Evolutionary conservation across 2,113 vertebrate genomes (phyloP), one percentile per base, ranked within the genome.

Genomic region (Scomber scombrus): DNA sequence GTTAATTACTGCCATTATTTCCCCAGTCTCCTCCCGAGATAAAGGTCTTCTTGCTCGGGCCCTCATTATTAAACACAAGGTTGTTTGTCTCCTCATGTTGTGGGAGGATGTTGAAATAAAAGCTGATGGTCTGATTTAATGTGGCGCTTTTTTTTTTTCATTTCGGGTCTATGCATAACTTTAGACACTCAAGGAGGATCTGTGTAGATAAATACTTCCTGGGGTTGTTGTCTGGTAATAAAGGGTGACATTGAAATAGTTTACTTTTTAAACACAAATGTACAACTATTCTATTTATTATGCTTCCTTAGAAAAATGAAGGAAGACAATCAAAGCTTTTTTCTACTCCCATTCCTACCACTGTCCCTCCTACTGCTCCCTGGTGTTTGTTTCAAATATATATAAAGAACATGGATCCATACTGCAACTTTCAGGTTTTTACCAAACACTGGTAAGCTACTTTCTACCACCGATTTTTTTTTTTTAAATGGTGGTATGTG

Each of bases 1-100:
- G 81, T 85, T 91, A 91, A 92, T 92, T 90, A 87, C 75, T 85
- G 72, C 72, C 60, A 84, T 87, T 87, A 87, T 87, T 90, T 79
- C 76, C 64, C 61, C 31, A 56, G 84, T 74, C 87, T 75, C 70
- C 78, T 75, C 75, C 62, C 1, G 43, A 82, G 67, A 85, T 81
- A 83, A 82, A 76, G 81, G 75, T 68, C 62, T 76, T 71, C 62
- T 57, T 47, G 70, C 76, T 51, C n/a, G 0, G 34, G 43, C 73
- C 79, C 79, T 57, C 72, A 67, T 87, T 87, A 88, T 84, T 82
- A 91, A 88, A 79, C 72, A 65, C 76, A 15, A 64, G 18, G 77
- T 74, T 87, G 68, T 89, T 85, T 85, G 70, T 81, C 62, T 83
- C 64, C 75, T 68, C 40, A 23, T 49, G 66, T 52, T 29, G 75